Evolutionary conservation across 2,888 invertebrate genomes (phyloP), one percentile per base, ranked within the genome.

Genomic region (Drosophila testacea): DNA sequence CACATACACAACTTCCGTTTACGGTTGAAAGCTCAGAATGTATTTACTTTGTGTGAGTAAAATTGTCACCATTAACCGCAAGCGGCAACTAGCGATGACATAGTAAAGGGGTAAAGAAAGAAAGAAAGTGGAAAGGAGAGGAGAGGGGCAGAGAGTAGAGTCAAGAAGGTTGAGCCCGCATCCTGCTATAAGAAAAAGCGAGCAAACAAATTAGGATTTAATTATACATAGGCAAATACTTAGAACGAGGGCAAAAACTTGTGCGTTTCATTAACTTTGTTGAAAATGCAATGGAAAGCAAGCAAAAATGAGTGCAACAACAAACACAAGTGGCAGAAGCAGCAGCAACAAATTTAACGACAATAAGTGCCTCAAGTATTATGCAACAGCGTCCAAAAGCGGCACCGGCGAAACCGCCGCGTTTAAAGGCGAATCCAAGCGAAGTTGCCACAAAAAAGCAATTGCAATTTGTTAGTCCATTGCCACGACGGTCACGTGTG

Each of bases 381-480:
- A 84, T 87, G 82, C 82, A 79, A 57, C 69, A 81, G 64, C 76
- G 67, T 61, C n/a, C 76, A 22, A 72, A 61, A 63, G 13, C 62
- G 65, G 61, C 72, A 47, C 79, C 81, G 46, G 68, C 72, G 52
- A 82, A 81, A 36, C 81, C 82, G 32, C 72, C 77, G 32, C 77
- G 82, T n/a, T 68, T 79, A 28, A 75, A 65, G 68, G 38, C 46
- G 60, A 62, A 36, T 22, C 34, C 54, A 10, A 38, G 34, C 2
- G 55, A 51, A 50, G 46, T 50, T 59, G 66, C 56, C 59, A 61
- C 56, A 64, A 90, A 82, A 74, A 91, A 91, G 71, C 85, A 85
- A 52, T 79, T 90, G 73, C 91, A 90, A 77, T 91, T 91, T 73
- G 79, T 85, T 46, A 90, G 90, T 81, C 90, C 90, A 51, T 73